Conservation (phyloP, 2,797 vertebrate species). For the Heterohyrax brucei region DNA sequence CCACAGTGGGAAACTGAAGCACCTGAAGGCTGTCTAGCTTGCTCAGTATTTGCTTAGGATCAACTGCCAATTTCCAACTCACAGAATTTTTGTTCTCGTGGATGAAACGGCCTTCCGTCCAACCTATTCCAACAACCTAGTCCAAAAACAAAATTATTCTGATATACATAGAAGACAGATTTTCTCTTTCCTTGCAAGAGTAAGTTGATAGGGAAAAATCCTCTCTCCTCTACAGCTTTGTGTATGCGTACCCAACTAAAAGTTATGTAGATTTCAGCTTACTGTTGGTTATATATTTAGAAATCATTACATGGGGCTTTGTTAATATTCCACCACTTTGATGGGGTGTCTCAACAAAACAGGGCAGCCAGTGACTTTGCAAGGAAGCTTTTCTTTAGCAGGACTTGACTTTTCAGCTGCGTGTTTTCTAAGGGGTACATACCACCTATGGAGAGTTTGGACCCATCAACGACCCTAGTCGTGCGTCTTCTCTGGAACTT, state of each 20-base stretch:
- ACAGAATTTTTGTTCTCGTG: conserved; percentile 57
- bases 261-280: neutral
- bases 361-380: neutral
- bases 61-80: conserved; percentile 66
- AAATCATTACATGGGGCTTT: neutral
- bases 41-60: conserved; percentile 70
- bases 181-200: conserved; percentile 13
- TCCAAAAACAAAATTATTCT: conserved; percentile 69
- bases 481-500: neutral
- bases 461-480: neutral
- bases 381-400: neutral
- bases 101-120: conserved; percentile 62
- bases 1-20: conserved; percentile 51
- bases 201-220: neutral
- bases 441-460: neutral
- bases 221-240: neutral
- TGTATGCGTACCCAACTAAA: conserved; percentile 5
- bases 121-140: conserved; percentile 18
- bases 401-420: neutral
- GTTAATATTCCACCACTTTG: conserved; percentile 4
- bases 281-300: neutral
- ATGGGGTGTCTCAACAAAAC: neutral
- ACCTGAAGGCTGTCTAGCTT: conserved; percentile 54
- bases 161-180: conserved; percentile 22
- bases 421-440: neutral